phyloP scores from a whole-genome alignment of 2,888 invertebrate species.

The Cephus nigrinus region DNA sequence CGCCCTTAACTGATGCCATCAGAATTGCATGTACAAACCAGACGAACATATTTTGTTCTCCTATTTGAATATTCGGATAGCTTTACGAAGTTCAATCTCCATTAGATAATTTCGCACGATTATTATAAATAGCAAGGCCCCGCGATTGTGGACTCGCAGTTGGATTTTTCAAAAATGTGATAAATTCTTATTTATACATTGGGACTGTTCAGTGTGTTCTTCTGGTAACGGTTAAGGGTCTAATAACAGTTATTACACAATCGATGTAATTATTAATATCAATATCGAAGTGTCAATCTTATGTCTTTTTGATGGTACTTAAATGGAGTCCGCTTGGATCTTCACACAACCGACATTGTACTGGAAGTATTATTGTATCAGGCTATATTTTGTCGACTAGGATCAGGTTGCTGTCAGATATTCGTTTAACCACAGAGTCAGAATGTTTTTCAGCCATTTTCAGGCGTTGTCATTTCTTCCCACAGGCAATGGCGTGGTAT shows the following conservation, averaged over 20 bases:
- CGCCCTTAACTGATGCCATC: constrained; percentile 16
- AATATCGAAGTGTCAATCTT: constrained; percentile 58
- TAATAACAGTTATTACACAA: constrained; percentile 38
- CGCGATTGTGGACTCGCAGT: background rate
- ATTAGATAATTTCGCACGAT: background rate
- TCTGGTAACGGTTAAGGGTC: constrained; percentile 1
- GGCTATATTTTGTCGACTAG: background rate
- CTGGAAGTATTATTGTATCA: background rate
- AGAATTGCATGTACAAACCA: constrained; percentile 31
- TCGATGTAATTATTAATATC: constrained; percentile 56
- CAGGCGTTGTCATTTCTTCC: background rate
- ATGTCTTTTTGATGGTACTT: constrained; percentile 59
- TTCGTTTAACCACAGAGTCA: background rate
- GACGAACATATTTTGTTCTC: constrained; percentile 14
- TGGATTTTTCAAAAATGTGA: constrained; percentile 25
- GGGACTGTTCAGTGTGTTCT: background rate
- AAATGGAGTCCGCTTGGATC: constrained; percentile 26
- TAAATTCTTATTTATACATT: constrained; percentile 14
- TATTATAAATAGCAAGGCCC: background rate
- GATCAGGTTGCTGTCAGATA: background rate
- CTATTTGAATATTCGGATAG: constrained; percentile 15
- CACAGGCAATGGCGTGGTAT: background rate
- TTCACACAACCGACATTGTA: background rate
- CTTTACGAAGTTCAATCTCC: constrained; percentile 10
- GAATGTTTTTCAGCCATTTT: background rate